Conservation (phyloP, 2,797 vertebrate genomes). For the Coranthus polyacanthus region DNA sequence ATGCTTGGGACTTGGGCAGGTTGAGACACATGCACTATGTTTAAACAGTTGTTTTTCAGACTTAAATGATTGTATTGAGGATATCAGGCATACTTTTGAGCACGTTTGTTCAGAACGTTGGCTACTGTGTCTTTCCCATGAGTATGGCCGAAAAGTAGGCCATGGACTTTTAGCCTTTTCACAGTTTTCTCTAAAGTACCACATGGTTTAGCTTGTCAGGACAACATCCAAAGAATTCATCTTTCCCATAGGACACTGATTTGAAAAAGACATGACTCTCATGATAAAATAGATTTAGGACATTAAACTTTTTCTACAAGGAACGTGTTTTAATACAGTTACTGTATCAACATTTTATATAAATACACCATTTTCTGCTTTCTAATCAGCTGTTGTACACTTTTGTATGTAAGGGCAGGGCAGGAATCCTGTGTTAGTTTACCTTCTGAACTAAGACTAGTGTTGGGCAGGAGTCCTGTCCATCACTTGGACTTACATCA, state of each 20-base stretch:
- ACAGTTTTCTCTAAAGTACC: slow-evolving; percentile 17
- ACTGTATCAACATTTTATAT: too few relatives aligned
- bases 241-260: not conserved
- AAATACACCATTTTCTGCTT: too few relatives aligned
- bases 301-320: not conserved
- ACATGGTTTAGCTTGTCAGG: slow-evolving; percentile 10
- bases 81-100: slow-evolving; percentile 32
- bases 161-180: slow-evolving; percentile 40
- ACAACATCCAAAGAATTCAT: slow-evolving; percentile 25
- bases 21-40: slow-evolving; percentile 1
- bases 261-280: not conserved
- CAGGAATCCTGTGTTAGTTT: too few relatives aligned
- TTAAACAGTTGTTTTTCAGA: slow-evolving; percentile 19
- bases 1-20: not conserved
- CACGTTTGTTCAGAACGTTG: slow-evolving; percentile 31
- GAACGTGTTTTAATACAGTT: too few relatives aligned
- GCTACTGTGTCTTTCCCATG: slow-evolving; percentile 40
- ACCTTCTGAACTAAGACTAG: too few relatives aligned
- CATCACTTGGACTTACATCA: too few relatives aligned
- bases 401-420: too few relatives aligned
- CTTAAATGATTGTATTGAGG: slow-evolving; percentile 16
- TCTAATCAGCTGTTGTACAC: not conserved
- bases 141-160: slow-evolving; percentile 30
- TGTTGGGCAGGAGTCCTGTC: too few relatives aligned
- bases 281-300: not conserved